Evolutionary conservation across 2,113 vertebrate genomes (phyloP).

Genomic region (Corydoras maculifer): DNA sequence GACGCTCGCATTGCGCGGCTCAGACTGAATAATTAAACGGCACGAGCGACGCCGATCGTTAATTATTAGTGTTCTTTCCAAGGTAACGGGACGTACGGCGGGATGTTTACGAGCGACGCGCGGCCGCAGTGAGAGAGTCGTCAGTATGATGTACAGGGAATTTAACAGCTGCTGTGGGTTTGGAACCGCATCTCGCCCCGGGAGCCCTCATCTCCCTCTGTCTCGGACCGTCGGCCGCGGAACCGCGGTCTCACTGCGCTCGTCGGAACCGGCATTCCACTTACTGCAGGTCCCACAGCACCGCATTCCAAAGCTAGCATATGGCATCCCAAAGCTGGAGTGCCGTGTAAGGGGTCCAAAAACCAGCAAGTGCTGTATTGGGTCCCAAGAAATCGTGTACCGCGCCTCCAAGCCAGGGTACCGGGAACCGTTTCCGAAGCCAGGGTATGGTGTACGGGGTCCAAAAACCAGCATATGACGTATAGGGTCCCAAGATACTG

Average conservation of each 20-base stretch:
- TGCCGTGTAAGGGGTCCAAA: too few relatives aligned
- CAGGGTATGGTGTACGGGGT: too few relatives aligned
- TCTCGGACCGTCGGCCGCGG: background rate
- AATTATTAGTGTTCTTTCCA: background rate
- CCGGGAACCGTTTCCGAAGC: too few relatives aligned
- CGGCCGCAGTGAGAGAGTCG: background rate
- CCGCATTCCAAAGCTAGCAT: too few relatives aligned
- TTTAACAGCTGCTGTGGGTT: constrained; percentile 2
- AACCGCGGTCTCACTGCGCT: background rate
- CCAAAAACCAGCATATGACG: too few relatives aligned
- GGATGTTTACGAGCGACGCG: background rate
- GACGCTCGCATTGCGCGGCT: background rate
- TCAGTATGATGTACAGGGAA: background rate
- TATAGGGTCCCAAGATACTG: too few relatives aligned
- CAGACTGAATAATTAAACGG: background rate
- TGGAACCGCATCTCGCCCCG: constrained; percentile 9
- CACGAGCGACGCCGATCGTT: background rate
- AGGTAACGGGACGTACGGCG: background rate
- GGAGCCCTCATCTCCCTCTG: background rate
- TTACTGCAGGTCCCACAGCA: too few relatives aligned
- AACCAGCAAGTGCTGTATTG: too few relatives aligned
- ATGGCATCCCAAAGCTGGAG: too few relatives aligned
- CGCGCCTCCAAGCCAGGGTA: too few relatives aligned
- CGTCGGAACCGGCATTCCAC: background rate
- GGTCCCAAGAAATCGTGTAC: too few relatives aligned